Evolutionary conservation across 2,888 invertebrate genomes (phyloP), one percentile per base, ranked within the genome.

Genomic region (Chaetogeoica ovagalla): DNA sequence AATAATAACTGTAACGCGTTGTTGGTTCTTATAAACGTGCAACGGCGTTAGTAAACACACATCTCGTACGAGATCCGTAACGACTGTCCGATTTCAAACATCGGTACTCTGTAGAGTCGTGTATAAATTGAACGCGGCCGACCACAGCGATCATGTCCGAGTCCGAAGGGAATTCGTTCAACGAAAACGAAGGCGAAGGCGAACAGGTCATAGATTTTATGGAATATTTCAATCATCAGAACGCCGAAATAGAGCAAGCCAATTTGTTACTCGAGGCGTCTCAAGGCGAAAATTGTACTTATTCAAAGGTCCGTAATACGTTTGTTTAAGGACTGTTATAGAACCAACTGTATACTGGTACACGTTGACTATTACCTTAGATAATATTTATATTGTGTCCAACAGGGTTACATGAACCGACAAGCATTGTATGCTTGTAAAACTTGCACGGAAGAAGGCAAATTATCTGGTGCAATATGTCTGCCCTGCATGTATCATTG

Each of bases 361-460:
- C 5, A 6, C 19, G 2, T 55, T 23, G 11, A 48, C 11, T 30
- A 30, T 48, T 48, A 13, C 15, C 1, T 13, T 23, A 60, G 23
- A 3, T 60, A 19, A 55, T 11, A 2, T 60, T 37, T 39, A 9
- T 68, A 43, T 68, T 68, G 3, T 81, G 19, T 88, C 87, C 48
- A 48, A 69, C 87, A 97, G 95, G 97, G 97, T 6, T 95, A 96
- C 85, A 90, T 96, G 73, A 92, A 92, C 83, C 90, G 98, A 0
- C 98, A 99, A 87, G 96, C 98, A 0, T 86, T 99, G 23, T 99
- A 98, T 87, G 92, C 97, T 0, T 99, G 99, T 85, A 87, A 92
- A 77, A 98, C 98, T 0, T 99, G 99, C 86, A 91, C 91, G 83
- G 89, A 91, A 1, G 90, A 90, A 11, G 90, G 89, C 84, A 85